Evolutionary conservation across 2,113 vertebrate genomes (phyloP).

Genomic region (Dicerorhinus sumatrensis): DNA sequence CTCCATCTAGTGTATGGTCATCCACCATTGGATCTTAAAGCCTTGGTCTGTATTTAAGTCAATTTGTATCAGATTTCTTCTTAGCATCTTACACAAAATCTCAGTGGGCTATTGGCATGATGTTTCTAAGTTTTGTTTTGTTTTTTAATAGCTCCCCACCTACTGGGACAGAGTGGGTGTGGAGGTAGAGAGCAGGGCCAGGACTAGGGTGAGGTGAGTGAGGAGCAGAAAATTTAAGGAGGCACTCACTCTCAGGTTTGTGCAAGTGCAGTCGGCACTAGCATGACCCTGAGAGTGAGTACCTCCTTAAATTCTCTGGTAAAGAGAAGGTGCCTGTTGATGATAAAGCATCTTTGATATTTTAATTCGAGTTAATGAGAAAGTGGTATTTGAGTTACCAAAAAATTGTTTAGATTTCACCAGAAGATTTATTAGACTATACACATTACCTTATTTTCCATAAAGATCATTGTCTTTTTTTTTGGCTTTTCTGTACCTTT

Average conservation of each 20-base stretch:
- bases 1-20: neutral
- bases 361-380: conserved; percentile 26
- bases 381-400: neutral
- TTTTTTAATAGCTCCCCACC: neutral
- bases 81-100: neutral
- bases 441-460: neutral
- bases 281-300: neutral
- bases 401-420: neutral
- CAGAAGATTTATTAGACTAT: neutral
- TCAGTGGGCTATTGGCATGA: neutral
- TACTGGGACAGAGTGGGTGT: neutral
- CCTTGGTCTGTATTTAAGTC: neutral
- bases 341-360: neutral
- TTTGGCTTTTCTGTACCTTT: neutral
- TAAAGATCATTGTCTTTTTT: neutral
- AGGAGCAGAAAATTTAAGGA: neutral
- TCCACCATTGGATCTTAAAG: neutral
- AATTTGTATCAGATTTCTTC: conserved; percentile 13
- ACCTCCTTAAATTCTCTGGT: neutral
- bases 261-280: neutral
- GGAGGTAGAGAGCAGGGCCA: neutral
- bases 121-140: neutral
- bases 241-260: neutral
- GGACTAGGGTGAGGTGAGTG: neutral
- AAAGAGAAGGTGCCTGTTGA: neutral